These are phyloP conservation scores for Strix aluco DNA, from an alignment of 2,113 vertebrate species.

Conservation along the genomic window DNA sequence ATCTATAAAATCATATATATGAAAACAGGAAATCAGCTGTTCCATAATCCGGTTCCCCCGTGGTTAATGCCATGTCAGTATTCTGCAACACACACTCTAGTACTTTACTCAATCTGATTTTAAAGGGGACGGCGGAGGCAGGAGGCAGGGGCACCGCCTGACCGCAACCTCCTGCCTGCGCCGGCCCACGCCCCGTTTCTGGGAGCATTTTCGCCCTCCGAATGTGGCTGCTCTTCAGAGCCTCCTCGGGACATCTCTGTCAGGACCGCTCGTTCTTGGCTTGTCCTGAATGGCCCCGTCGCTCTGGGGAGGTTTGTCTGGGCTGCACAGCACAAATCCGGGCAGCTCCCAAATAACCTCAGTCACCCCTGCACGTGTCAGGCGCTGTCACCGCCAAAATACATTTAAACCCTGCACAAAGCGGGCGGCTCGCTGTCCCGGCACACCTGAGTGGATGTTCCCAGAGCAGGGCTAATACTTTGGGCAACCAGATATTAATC, in stretches of 20 bases:
- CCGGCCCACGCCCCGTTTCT: neutral
- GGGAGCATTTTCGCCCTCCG: neutral
- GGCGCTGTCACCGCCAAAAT: neutral
- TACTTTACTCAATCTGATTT: neutral
- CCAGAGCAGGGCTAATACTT: neutral
- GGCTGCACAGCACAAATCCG: neutral
- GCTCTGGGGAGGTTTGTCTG: neutral
- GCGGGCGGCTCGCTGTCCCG: no score
- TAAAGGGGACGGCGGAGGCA: neutral
- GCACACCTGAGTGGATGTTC: no score
- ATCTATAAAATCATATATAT: neutral
- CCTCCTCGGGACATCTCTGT: neutral
- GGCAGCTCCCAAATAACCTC: neutral
- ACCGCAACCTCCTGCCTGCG: neutral
- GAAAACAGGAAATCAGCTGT: neutral
- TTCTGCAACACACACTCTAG: neutral
- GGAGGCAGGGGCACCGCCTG: no score
- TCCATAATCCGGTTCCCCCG: no score
- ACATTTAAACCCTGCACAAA: neutral
- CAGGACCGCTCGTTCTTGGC: neutral
- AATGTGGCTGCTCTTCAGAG: neutral
- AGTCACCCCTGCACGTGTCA: neutral
- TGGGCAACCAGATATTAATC: neutral
- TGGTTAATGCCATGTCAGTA: neutral
- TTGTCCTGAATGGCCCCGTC: neutral